Evolutionary conservation across 2,797 vertebrate genomes (phyloP).

Genomic region (Phaenicophaeus curvirostris): DNA sequence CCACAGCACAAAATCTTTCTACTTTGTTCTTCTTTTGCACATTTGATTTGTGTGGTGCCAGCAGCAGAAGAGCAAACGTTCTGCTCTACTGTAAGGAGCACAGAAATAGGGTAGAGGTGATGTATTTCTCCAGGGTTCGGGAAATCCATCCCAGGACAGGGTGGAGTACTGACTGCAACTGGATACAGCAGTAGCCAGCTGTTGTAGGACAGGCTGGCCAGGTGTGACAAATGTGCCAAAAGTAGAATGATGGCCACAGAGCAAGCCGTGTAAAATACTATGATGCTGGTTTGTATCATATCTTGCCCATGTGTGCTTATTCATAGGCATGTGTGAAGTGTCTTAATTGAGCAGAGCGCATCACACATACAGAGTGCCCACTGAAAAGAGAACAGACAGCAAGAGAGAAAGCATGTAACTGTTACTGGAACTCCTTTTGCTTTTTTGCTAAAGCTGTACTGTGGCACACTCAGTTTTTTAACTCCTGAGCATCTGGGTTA

Average conservation of each 20-base stretch:
- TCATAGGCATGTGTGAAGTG: not conserved
- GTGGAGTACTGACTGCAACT: not conserved
- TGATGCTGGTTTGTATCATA: not conserved
- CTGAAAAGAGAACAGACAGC: not conserved
- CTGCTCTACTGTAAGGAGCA: not conserved
- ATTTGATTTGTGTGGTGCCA: not conserved
- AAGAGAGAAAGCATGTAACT: not conserved
- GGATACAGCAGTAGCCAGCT: not conserved
- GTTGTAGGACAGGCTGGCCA: not conserved
- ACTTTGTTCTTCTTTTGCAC: not conserved
- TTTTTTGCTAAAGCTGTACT: not conserved
- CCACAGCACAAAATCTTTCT: not conserved
- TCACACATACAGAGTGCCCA: not conserved
- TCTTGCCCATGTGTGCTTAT: not conserved
- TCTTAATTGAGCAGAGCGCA: not conserved
- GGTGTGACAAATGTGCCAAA: not conserved
- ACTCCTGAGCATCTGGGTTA: slow-evolving; percentile 37
- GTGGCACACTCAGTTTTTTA: not conserved
- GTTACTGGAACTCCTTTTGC: not conserved
- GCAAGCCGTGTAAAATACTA: not conserved
- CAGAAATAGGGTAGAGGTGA: not conserved
- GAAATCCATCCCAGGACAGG: not conserved
- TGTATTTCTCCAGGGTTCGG: not conserved
- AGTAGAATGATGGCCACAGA: not conserved
- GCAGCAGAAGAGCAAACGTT: not conserved